Conservation (phyloP, 2,797 vertebrate genomes). For the Cryptoprocta ferox region DNA sequence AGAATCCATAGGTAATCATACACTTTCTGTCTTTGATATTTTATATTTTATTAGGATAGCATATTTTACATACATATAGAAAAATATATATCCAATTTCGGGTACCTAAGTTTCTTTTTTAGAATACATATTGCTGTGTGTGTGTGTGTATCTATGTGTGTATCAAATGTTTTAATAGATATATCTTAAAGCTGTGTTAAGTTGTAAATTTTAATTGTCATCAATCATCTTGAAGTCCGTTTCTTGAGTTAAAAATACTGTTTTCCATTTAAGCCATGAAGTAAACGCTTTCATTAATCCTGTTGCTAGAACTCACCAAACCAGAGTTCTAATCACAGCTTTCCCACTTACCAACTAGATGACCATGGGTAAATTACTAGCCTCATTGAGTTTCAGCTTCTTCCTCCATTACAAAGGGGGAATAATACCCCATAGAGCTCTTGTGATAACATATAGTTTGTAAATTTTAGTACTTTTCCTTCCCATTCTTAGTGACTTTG, state of each 20-base stretch:
- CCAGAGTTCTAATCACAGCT: not conserved
- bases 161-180: not conserved
- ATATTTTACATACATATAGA: not conserved
- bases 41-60: constrained; percentile 25
- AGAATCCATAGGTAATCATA: not conserved
- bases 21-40: not conserved
- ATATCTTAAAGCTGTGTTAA: not conserved
- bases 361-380: not conserved
- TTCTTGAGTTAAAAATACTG: constrained; percentile 1
- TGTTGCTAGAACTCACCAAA: not conserved
- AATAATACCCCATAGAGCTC: not conserved
- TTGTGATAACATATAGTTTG: not conserved
- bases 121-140: not conserved
- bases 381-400: not conserved
- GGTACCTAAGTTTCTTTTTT: not conserved
- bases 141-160: not conserved
- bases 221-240: not conserved
- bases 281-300: not conserved
- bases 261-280: not conserved
- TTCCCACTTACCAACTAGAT: not conserved
- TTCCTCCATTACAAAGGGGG: not conserved
- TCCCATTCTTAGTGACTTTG: not conserved
- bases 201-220: not conserved
- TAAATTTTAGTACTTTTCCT: not conserved
- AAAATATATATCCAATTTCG: not conserved